Percentiles rank a stretch among this genome's conserved stretches.
Evolutionary conservation across 2,113 vertebrate genomes (phyloP).

Genomic region (Phocoena phocoena): DNA sequence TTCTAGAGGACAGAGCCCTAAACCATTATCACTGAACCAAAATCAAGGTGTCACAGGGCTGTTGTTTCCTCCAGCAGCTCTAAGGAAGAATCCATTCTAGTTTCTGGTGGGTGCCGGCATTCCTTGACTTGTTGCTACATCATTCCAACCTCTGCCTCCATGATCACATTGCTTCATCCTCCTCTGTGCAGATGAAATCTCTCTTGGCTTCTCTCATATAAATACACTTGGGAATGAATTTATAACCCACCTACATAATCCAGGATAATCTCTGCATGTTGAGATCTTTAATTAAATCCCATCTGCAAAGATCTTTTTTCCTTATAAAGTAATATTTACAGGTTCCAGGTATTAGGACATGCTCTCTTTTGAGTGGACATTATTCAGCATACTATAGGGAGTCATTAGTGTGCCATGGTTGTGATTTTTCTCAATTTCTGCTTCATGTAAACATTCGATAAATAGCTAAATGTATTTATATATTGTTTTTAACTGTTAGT

Average conservation of each 20-base stretch:
- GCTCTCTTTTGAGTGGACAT: background rate
- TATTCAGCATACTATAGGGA: background rate
- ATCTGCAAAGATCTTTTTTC: background rate
- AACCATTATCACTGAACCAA: background rate
- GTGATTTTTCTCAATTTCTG: background rate
- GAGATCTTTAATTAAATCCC: background rate
- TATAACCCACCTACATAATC: background rate
- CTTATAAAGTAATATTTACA: background rate
- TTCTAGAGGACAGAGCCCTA: background rate
- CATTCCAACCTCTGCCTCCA: background rate
- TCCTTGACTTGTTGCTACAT: no score
- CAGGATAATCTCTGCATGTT: background rate
- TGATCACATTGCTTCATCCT: no score
- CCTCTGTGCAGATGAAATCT: background rate
- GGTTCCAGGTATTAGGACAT: background rate
- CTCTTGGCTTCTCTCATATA: background rate
- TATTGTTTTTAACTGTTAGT: background rate
- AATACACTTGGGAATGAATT: background rate
- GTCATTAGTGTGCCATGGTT: background rate
- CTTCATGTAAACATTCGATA: background rate
- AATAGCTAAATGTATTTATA: background rate
- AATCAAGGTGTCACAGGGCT: background rate
- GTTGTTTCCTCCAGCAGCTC: background rate
- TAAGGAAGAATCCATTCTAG: background rate
- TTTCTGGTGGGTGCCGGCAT: background rate